Percentiles rank a stretch among this genome's conserved stretches.
phyloP scores from a whole-genome alignment of 2,888 invertebrate genomes.

The Erpobdella octoculata region DNA sequence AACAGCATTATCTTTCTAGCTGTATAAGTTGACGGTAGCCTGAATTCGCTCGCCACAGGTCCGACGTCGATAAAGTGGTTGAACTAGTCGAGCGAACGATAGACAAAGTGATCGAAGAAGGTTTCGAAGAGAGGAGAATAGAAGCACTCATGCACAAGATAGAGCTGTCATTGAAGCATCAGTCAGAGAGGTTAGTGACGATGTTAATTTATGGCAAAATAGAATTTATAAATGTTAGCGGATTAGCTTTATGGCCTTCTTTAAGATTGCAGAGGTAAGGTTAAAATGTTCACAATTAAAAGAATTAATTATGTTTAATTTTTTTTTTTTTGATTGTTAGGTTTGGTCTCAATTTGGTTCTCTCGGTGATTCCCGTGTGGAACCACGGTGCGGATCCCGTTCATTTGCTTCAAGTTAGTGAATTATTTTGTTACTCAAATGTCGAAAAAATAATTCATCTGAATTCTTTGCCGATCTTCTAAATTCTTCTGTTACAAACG shows the following conservation, averaged over 20 bases:
- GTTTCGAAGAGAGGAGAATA: slow-evolving; percentile 73
- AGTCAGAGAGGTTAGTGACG: slow-evolving; percentile 66
- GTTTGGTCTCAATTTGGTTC: slow-evolving; percentile 31
- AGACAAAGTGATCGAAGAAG: slow-evolving; percentile 64
- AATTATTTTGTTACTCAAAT: neutral
- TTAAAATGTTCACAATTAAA: too few species aligned
- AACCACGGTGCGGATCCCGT: slow-evolving; percentile 76
- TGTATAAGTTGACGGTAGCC: too few species aligned
- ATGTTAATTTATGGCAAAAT: neutral
- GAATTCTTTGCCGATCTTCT: neutral
- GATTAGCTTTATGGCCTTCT: too few species aligned
- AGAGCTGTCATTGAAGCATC: slow-evolving; percentile 76
- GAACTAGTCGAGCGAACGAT: slow-evolving; percentile 68
- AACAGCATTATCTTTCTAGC: too few species aligned
- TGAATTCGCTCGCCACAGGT: too few species aligned
- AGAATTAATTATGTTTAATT: too few species aligned
- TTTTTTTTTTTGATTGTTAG: neutral
- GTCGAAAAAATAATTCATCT: neutral
- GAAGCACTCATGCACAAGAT: slow-evolving; percentile 78
- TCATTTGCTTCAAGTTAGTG: slow-evolving; percentile 59
- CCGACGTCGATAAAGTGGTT: slow-evolving; percentile 61
- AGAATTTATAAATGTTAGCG: too few species aligned
- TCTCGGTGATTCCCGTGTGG: slow-evolving; percentile 70
- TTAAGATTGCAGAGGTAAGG: too few species aligned
- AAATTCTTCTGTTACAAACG: too few species aligned